Conservation (phyloP, 2,113 vertebrate species). For the Zosterops borbonicus region DNA sequence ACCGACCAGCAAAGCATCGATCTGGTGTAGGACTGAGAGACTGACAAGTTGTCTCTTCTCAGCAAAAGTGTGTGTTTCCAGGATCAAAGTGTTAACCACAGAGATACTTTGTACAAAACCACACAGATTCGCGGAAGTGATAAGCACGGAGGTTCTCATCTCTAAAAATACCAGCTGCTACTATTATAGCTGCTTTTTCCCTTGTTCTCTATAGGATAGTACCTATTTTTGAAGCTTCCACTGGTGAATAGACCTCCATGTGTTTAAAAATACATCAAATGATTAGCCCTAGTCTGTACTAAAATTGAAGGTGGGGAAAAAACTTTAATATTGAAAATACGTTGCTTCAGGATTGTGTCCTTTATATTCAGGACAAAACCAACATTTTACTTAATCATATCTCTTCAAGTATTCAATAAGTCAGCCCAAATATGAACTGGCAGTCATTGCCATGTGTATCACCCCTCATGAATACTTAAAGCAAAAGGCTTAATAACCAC, state of each 20-base stretch:
- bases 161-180: neutral
- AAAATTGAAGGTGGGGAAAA: neutral
- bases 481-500: neutral
- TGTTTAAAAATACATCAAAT: conserved; percentile 4
- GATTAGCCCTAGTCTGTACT: neutral
- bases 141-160: neutral
- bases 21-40: neutral
- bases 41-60: neutral
- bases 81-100: neutral
- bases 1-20: neutral
- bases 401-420: neutral
- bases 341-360: neutral
- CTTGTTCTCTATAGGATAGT: neutral
- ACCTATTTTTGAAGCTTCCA: neutral
- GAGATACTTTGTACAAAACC: neutral
- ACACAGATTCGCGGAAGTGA: neutral
- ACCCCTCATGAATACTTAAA: neutral
- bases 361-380: neutral
- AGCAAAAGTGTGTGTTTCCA: neutral
- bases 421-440: neutral
- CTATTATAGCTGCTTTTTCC: neutral
- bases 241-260: neutral
- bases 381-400: neutral
- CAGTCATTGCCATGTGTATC: neutral
- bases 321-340: neutral